phyloP scores from a whole-genome alignment of 2,797 vertebrate genomes.

The Lates japonicus region DNA sequence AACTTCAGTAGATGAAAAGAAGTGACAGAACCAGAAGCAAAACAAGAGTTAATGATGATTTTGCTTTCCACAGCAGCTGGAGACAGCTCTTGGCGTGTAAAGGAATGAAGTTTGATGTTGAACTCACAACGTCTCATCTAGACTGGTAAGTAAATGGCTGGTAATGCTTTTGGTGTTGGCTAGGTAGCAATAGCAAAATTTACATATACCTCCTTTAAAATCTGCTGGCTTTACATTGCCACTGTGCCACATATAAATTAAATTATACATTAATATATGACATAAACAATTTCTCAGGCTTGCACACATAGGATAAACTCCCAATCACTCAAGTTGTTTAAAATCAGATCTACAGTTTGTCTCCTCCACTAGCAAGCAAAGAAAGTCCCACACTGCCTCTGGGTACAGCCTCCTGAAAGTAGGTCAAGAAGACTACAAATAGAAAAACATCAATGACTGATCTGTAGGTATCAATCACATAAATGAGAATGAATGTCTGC shows the following conservation, averaged over 20 bases:
- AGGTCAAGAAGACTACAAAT: constrained; percentile 56
- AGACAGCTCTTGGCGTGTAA: no score
- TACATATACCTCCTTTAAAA: no score
- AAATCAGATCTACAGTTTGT: background rate
- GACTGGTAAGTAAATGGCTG: no score
- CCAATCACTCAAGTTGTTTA: background rate
- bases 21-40: no score
- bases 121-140: no score
- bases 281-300: background rate
- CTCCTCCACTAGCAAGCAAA: constrained; percentile 3
- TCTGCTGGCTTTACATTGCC: no score
- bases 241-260: background rate
- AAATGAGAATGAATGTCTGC: constrained; percentile 7
- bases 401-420: constrained; percentile 45
- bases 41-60: no score
- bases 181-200: no score
- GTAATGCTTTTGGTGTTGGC: no score
- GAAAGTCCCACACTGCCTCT: constrained; percentile 25
- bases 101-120: no score
- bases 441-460: constrained; percentile 38
- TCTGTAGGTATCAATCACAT: constrained; percentile 23
- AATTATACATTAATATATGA: background rate
- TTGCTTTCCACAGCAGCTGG: no score
- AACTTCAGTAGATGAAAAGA: no score
- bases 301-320: background rate